These are phyloP conservation scores for Hippocampus comes DNA, from an alignment of 2,113 vertebrate genomes.

Conservation along the genomic window DNA sequence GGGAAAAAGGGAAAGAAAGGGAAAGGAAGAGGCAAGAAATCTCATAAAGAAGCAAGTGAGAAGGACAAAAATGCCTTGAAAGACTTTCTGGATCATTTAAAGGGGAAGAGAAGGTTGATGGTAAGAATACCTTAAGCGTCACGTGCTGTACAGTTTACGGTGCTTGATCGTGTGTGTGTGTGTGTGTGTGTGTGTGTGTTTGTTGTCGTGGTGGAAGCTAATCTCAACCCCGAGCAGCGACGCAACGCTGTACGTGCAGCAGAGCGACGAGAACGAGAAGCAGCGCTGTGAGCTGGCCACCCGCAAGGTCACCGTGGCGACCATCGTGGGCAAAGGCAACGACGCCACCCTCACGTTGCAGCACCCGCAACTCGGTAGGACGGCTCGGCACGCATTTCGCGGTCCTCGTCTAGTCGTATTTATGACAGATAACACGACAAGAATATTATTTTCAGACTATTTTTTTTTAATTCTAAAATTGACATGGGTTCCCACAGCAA, in stretches of 20 bases:
- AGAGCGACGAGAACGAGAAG: slow-evolving; percentile 63
- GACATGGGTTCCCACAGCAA: too few relatives aligned
- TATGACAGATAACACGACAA: background rate
- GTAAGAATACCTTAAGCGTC: slow-evolving; percentile 49
- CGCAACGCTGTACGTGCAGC: slow-evolving; percentile 65
- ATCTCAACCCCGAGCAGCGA: slow-evolving; percentile 68
- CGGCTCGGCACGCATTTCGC: background rate
- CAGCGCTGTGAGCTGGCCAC: slow-evolving; percentile 64
- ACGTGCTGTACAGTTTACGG: too few relatives aligned
- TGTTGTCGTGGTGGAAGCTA: slow-evolving; percentile 51
- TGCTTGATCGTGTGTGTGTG: background rate
- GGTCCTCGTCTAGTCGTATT: too few relatives aligned
- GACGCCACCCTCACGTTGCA: slow-evolving; percentile 54
- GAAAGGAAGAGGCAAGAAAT: slow-evolving; percentile 69
- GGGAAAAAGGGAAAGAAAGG: slow-evolving; percentile 72
- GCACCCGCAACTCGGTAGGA: slow-evolving; percentile 68
- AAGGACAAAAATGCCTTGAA: slow-evolving; percentile 59
- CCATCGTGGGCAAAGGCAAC: slow-evolving; percentile 60
- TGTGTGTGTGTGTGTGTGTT: background rate
- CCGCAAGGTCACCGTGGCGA: slow-evolving; percentile 68
- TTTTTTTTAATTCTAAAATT: too few relatives aligned
- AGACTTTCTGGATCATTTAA: slow-evolving; percentile 63
- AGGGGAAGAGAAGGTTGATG: slow-evolving; percentile 69
- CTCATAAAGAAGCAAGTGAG: slow-evolving; percentile 54
- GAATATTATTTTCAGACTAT: background rate